Evolutionary conservation across 2,797 vertebrate genomes (phyloP).

Genomic region (Halcyon smyrnensis): DNA sequence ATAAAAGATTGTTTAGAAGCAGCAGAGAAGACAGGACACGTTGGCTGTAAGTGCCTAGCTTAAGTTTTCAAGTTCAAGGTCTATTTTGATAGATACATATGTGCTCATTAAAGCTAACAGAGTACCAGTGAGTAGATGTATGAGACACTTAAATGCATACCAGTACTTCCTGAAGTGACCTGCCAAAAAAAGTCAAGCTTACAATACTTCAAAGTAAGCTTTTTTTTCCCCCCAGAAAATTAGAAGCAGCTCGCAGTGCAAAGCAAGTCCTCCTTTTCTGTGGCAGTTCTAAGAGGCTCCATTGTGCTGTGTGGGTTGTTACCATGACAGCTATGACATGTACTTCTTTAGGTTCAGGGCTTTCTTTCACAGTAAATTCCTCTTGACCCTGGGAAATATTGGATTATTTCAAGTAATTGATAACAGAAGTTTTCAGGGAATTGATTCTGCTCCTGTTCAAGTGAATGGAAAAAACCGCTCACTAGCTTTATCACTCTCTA

Average conservation of each 20-base stretch:
- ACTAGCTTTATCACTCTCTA: not conserved
- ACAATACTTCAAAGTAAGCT: constrained; percentile 50
- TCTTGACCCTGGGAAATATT: constrained; percentile 1
- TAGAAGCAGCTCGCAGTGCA: constrained; percentile 32
- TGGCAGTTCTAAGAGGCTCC: not conserved
- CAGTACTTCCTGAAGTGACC: constrained; percentile 40
- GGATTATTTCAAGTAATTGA: constrained; percentile 37
- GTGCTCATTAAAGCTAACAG: constrained; percentile 20
- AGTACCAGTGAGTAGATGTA: constrained; percentile 2
- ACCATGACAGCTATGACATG: not conserved
- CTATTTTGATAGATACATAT: not conserved
- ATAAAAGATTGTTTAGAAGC: constrained; percentile 21
- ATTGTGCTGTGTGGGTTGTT: not conserved
- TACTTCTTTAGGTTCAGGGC: not conserved
- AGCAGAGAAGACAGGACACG: not conserved
- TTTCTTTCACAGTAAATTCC: constrained; percentile 28
- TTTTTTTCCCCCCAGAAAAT: not conserved
- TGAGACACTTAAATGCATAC: constrained; percentile 38
- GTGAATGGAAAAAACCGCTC: not conserved
- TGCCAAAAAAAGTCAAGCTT: constrained; percentile 53
- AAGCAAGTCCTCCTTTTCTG: not conserved
- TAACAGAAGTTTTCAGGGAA: constrained; percentile 17
- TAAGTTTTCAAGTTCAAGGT: constrained; percentile 30
- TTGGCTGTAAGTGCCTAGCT: not conserved
- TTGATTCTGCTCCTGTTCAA: not conserved